phyloP scores from a whole-genome alignment of 2,797 vertebrate genomes.

The Cuculus canorus region DNA sequence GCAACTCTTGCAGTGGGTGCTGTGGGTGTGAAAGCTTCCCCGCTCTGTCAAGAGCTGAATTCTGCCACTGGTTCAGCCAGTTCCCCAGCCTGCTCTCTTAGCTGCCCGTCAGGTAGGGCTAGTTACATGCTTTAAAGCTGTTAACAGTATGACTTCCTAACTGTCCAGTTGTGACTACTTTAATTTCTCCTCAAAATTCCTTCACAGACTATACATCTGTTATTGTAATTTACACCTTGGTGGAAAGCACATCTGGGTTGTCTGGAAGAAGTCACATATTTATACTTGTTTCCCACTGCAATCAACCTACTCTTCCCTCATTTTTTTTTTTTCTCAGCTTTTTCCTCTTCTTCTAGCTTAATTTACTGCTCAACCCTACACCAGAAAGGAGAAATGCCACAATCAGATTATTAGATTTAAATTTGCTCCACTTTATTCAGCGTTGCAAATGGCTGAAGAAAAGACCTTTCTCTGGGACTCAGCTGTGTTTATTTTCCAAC shows the following conservation, averaged over 20 bases:
- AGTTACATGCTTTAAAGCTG: neutral
- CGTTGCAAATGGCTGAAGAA: neutral
- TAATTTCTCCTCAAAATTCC: neutral
- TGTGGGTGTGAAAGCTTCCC: neutral
- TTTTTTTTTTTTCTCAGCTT: neutral
- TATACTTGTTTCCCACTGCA: neutral
- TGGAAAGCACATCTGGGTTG: neutral
- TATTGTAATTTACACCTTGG: neutral
- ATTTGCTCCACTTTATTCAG: neutral
- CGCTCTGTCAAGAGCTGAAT: neutral
- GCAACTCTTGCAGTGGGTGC: neutral
- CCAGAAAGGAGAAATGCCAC: neutral
- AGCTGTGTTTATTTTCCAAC: neutral
- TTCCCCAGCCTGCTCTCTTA: neutral
- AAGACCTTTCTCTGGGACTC: neutral
- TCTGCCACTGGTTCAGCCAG: neutral
- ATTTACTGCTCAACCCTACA: neutral
- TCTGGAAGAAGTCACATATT: neutral
- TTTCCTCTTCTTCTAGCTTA: neutral
- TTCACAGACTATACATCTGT: neutral
- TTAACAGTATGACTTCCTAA: conserved; percentile 2
- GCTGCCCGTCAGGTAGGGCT: neutral
- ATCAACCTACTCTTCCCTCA: neutral
- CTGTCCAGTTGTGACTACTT: neutral
- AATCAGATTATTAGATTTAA: neutral